Evolutionary conservation across 1,140 invertebrate genomes (phyloP).

Genomic region (Heliothis virescens): DNA sequence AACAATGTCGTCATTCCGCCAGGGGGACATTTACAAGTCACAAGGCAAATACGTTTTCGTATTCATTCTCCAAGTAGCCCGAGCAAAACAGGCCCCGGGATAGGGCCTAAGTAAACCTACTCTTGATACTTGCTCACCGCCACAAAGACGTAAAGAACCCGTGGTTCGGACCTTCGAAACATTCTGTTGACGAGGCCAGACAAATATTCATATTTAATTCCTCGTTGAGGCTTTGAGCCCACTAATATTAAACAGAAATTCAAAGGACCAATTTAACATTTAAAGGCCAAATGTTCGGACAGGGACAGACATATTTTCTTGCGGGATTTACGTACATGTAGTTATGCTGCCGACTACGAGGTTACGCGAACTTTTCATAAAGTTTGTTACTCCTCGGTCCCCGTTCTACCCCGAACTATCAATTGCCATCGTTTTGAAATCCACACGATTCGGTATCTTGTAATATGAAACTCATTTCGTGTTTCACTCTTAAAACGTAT

Average conservation of each 20-base stretch:
- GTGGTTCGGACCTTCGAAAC: slow-evolving; percentile 66
- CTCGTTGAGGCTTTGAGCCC: slow-evolving; percentile 65
- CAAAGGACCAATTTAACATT: slow-evolving; percentile 47
- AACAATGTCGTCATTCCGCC: slow-evolving; percentile 75
- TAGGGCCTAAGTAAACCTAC: slow-evolving; percentile 78
- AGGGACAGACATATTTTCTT: slow-evolving; percentile 5
- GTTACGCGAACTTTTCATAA: slow-evolving; percentile 37
- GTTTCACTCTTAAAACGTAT: slow-evolving; percentile 20
- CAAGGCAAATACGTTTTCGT: slow-evolving; percentile 76
- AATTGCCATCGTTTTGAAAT: slow-evolving; percentile 50
- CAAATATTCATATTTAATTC: slow-evolving; percentile 85
- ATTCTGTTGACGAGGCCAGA: slow-evolving; percentile 71
- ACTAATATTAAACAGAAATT: slow-evolving; percentile 67
- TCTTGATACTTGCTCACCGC: slow-evolving; percentile 65
- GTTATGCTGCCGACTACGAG: slow-evolving; percentile 13
- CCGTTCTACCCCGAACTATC: slow-evolving; percentile 36
- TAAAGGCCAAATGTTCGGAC: slow-evolving; percentile 26
- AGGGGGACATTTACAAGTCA: slow-evolving; percentile 75
- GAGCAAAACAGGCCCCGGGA: slow-evolving; percentile 68
- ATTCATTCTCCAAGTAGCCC: slow-evolving; percentile 72
- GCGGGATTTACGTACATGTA: slow-evolving; percentile 26
- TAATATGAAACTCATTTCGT: slow-evolving; percentile 41
- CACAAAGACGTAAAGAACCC: slow-evolving; percentile 74
- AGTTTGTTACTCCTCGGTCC: slow-evolving; percentile 36
- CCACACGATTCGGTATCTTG: slow-evolving; percentile 45